phyloP scores from a whole-genome alignment of 2,797 vertebrate species.

The Threskiornis aethiopicus region DNA sequence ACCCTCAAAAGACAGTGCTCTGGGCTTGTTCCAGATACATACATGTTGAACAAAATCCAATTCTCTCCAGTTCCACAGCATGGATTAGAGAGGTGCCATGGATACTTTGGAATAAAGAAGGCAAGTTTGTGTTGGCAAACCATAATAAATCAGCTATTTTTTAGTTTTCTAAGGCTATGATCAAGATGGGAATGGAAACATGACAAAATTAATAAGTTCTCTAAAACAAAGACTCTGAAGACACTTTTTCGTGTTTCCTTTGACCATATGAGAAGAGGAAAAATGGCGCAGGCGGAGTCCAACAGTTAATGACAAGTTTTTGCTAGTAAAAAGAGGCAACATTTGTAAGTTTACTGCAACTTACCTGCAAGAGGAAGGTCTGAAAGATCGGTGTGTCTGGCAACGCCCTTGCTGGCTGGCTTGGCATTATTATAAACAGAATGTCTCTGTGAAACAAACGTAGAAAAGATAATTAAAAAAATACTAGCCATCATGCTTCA shows the following conservation, averaged over 20 bases:
- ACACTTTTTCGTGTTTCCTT: background rate
- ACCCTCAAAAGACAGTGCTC: conserved; percentile 4
- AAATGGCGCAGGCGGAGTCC: background rate
- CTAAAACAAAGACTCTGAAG: background rate
- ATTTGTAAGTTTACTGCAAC: background rate
- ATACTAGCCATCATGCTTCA: background rate
- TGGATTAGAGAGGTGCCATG: background rate
- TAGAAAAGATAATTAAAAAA: background rate
- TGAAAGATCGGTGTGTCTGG: conserved; percentile 83
- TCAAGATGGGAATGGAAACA: conserved; percentile 22
- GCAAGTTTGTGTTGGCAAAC: conserved; percentile 21
- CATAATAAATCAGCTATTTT: background rate
- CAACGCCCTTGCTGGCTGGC: conserved; percentile 81
- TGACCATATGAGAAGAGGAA: background rate
- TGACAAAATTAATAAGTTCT: background rate
- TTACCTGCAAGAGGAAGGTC: conserved; percentile 87
- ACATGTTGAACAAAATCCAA: conserved; percentile 7
- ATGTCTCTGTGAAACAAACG: conserved; percentile 81
- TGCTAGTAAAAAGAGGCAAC: background rate
- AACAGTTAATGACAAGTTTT: background rate
- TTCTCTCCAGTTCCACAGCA: background rate
- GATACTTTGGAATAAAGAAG: background rate
- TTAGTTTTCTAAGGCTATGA: background rate
- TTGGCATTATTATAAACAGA: conserved; percentile 78
- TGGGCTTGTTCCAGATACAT: conserved; percentile 29